Conservation (phyloP, 92 coral and sea anemone species). For the Scolanthus callimorphus region DNA sequence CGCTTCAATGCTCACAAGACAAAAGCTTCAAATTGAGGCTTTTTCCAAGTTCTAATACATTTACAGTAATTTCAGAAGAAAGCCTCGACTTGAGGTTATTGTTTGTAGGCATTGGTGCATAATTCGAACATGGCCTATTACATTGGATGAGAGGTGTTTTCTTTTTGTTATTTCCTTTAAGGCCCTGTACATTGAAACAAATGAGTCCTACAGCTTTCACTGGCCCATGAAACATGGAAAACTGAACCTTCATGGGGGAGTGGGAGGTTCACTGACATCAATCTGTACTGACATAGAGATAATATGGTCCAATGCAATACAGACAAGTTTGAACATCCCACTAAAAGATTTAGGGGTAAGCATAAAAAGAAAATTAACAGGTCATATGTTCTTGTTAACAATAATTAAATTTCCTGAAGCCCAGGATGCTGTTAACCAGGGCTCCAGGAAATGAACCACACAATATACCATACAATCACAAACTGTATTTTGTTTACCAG, state of each 20-base stretch:
- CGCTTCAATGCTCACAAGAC: too few relatives aligned
- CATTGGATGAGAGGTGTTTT: too few relatives aligned
- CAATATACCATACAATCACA: too few relatives aligned
- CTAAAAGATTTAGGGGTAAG: slow-evolving; percentile 77
- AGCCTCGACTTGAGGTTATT: too few relatives aligned
- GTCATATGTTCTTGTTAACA: not conserved
- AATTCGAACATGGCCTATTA: too few relatives aligned
- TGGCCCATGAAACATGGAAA: slow-evolving; percentile 95
- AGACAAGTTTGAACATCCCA: slow-evolving; percentile 75
- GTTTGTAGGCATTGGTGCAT: too few relatives aligned
- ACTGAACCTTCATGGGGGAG: slow-evolving; percentile 81
- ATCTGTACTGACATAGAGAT: slow-evolving; percentile 87
- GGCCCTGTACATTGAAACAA: slow-evolving; percentile 84
- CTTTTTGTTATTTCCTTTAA: slow-evolving; percentile 3
- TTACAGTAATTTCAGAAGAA: too few relatives aligned
- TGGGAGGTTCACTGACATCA: slow-evolving; percentile 89
- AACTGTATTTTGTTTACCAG: too few relatives aligned
- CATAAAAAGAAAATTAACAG: not conserved
- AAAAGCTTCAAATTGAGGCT: too few relatives aligned
- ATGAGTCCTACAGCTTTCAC: slow-evolving; percentile 82
- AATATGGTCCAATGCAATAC: slow-evolving; percentile 91
- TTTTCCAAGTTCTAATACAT: too few relatives aligned
- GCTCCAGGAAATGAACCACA: too few relatives aligned
- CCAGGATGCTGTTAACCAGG: too few relatives aligned
- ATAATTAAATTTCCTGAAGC: not conserved